Base-by-base conservation (phyloP, 2,888 invertebrate genomes). In the Plutella xylostella region DNA sequence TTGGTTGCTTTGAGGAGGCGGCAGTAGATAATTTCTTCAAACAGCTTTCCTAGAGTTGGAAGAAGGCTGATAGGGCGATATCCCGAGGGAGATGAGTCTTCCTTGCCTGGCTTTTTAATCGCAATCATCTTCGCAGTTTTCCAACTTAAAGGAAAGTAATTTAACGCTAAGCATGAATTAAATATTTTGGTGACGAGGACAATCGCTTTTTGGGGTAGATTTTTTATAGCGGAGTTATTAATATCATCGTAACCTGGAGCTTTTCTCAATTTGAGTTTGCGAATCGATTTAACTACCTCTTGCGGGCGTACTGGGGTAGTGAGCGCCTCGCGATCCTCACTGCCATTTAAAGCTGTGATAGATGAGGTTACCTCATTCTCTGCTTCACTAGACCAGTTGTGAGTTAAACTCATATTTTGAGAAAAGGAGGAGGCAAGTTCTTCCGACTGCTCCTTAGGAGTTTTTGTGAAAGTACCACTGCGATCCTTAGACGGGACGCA, bases 31-130 rank as follows among this genome's bases (percentile, higher is more conserved):
- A 48, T 19, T 4, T 28, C 40, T 21, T 51, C 51, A 22, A 51
- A 45, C 9, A 48, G 17, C 22, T 48, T 48, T 17, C 47, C 45
- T 2, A 49, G 11, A 3, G 43, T 28, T 1, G 46, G 40, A 14
- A 51, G 20, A 15, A 51, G n/a, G 22, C 48, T 51, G 9, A 51
- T 51, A 1, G 51, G 51, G 1, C 51, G 43, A 15, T 49, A 49
- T 35, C 30, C 41, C 7, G 19, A 31, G 6, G 48, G 41, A 7
- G 43, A 14, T 0, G 22, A 17, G 2, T n/a, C 25, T 33, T 46
- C 46, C 34, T 48, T 48, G 3, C 45, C 42, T 4, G 40, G 34
- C 28, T 48, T 45, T 20, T 45, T 42, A 12, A 48, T 9, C 11
- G 45, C 39, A 1, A 47, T 47, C 3, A 48, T 35, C 22, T 45